Conservation (phyloP, 2,888 invertebrate genomes). For the Osmoderma eremita region DNA sequence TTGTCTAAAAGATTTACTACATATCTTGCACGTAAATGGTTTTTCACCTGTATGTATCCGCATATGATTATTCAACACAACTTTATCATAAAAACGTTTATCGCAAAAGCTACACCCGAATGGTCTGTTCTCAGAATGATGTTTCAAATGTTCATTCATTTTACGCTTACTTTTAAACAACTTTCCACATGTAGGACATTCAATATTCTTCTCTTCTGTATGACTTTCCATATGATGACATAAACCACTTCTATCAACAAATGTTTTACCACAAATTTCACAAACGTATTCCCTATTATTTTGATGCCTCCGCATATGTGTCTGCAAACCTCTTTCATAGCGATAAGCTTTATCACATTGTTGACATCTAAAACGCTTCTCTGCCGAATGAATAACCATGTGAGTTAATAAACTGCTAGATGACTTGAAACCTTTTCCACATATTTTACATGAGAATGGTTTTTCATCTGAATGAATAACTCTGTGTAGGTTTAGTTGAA, state of each 20-base stretch:
- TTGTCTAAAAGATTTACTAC: slow-evolving; percentile 19
- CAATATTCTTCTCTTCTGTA: too few relatives aligned
- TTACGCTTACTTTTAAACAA: too few relatives aligned
- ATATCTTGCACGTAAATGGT: slow-evolving; percentile 12
- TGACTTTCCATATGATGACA: too few relatives aligned
- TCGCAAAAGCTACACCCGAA: slow-evolving; percentile 6
- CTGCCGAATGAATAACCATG: background rate
- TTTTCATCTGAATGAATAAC: slow-evolving; percentile 3
- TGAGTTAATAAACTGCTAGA: background rate
- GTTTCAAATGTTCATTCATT: too few relatives aligned
- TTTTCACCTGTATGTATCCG: slow-evolving; percentile 22
- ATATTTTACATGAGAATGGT: slow-evolving; percentile 6
- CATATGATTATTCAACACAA: background rate
- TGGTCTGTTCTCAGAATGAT: background rate
- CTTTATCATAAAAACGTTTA: slow-evolving; percentile 1
- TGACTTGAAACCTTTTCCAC: slow-evolving; percentile 9
- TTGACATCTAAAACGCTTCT: background rate
- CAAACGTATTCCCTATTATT: background rate
- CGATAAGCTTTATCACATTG: slow-evolving; percentile 8
- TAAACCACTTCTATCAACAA: background rate
- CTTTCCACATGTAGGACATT: too few relatives aligned
- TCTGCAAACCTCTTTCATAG: background rate
- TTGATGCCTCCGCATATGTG: slow-evolving; percentile 3
- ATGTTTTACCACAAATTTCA: slow-evolving; percentile 11
- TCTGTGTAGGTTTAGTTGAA: slow-evolving; percentile 8